phyloP scores from a whole-genome alignment of 2,888 invertebrate species.

The Anticlea derivata region DNA sequence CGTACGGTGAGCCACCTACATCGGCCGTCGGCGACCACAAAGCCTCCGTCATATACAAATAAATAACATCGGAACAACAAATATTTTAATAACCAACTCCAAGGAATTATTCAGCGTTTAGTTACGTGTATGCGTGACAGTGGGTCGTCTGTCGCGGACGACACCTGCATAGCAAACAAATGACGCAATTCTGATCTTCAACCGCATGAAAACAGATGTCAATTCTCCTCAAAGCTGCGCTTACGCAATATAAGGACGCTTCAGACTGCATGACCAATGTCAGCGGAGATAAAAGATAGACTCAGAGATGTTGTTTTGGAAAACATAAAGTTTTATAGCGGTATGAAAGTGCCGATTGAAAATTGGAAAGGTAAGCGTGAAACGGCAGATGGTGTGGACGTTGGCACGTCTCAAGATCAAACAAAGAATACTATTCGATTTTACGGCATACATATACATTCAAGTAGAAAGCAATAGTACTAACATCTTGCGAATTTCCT shows the following conservation, averaged over 20 bases:
- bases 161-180: constrained; percentile 53
- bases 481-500: constrained; percentile 6
- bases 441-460: constrained; percentile 14
- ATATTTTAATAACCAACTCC: constrained; percentile 82
- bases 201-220: constrained; percentile 28
- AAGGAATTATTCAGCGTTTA: constrained; percentile 75
- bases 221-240: constrained; percentile 23
- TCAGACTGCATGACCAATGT: constrained; percentile 75
- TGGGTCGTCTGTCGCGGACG: constrained; percentile 51
- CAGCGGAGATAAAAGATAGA: constrained; percentile 55
- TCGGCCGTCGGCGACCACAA: constrained; percentile 70
- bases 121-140: constrained; percentile 69
- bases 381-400: constrained; percentile 66
- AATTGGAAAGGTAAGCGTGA: constrained; percentile 78
- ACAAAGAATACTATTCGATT: constrained; percentile 24
- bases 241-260: constrained; percentile 32
- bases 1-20: constrained; percentile 58
- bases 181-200: constrained; percentile 33
- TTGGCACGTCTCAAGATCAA: constrained; percentile 28
- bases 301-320: constrained; percentile 65
- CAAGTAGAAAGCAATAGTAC: constrained; percentile 14
- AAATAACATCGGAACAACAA: constrained; percentile 81
- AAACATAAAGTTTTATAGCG: constrained; percentile 75
- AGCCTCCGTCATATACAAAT: constrained; percentile 76
- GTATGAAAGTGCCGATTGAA: constrained; percentile 68